A percentile compares a stretch with the other conserved stretches of the same genome.
Conservation (phyloP, 1,140 invertebrate genomes). For the Atopsyche davidsoni region DNA sequence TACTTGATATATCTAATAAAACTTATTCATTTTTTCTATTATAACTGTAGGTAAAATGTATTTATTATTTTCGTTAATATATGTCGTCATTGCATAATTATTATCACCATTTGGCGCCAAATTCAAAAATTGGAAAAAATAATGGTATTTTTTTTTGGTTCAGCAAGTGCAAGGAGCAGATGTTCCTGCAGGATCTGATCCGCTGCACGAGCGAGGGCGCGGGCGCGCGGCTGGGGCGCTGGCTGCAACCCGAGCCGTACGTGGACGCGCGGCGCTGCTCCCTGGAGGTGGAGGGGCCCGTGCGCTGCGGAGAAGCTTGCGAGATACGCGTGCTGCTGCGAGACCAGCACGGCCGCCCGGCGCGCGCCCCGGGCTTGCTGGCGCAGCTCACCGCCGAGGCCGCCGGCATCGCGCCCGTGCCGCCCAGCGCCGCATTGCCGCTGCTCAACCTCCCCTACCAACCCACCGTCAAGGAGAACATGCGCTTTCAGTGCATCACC, state of each 20-base stretch:
- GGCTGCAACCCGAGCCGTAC: constrained; percentile 89
- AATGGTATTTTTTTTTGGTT: not conserved
- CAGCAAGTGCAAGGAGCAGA: constrained; percentile 77
- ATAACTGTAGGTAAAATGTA: not conserved
- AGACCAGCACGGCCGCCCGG: constrained; percentile 89
- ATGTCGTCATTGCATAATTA: no score
- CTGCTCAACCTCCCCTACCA: constrained; percentile 77
- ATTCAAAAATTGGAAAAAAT: not conserved
- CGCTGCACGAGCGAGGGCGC: constrained; percentile 77
- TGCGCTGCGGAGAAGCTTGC: constrained; percentile 77
- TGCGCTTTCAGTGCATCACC: constrained; percentile 90
- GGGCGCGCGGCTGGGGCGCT: constrained; percentile 85
- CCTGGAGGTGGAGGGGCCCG: constrained; percentile 65
- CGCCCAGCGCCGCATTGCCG: constrained; percentile 72
- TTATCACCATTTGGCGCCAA: no score
- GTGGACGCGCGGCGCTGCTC: constrained; percentile 85
- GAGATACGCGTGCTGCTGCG: constrained; percentile 77
- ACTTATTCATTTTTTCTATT: not conserved
- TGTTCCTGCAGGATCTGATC: constrained; percentile 92
- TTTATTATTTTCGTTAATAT: no score
- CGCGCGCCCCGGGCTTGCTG: constrained; percentile 78
- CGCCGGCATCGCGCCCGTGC: constrained; percentile 70
- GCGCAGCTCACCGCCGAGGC: constrained; percentile 80
- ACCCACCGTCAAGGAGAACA: constrained; percentile 82
- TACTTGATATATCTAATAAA: not conserved